Percentiles rank a stretch among this genome's conserved stretches.
Evolutionary conservation across 2,888 invertebrate genomes (phyloP).

Genomic region (Euplexia lucipara): DNA sequence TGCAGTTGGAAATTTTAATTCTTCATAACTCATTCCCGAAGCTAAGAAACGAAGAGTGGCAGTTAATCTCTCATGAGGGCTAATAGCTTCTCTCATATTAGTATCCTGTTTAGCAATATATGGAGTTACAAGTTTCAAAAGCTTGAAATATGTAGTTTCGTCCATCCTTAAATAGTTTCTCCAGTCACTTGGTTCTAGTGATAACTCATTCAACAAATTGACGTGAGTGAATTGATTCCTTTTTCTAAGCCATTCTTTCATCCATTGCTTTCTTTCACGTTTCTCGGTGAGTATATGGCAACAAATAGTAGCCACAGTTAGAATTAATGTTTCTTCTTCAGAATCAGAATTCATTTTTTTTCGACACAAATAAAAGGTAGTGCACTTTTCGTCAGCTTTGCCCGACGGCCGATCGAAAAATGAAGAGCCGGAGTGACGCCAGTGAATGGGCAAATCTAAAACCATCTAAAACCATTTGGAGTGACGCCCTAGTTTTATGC

Average conservation of each 20-base stretch:
- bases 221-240: not conserved
- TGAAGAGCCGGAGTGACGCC: too few relatives aligned
- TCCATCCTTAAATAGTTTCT: slow-evolving; percentile 3
- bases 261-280: not conserved
- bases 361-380: too few relatives aligned
- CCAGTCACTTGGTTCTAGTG: slow-evolving; percentile 4
- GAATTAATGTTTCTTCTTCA: slow-evolving; percentile 4
- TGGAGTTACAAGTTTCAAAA: slow-evolving; percentile 1
- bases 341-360: slow-evolving; percentile 6
- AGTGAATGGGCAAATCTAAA: too few relatives aligned
- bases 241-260: slow-evolving; percentile 3
- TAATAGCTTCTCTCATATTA: slow-evolving; percentile 33
- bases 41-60: slow-evolving; percentile 34
- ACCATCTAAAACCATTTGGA: too few relatives aligned
- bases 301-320: slow-evolving; percentile 1
- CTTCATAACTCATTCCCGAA: slow-evolving; percentile 23
- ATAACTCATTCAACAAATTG: not conserved
- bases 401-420: too few relatives aligned
- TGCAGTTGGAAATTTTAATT: slow-evolving; percentile 25
- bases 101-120: slow-evolving; percentile 22
- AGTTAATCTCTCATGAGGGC: slow-evolving; percentile 25
- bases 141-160: slow-evolving; percentile 3
- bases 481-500: too few relatives aligned
- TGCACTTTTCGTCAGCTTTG: too few relatives aligned
- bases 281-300: slow-evolving; percentile 1